These are phyloP conservation scores for Piliocolobus tephrosceles DNA, from an alignment of 2,113 vertebrate species.

Conservation along the genomic window DNA sequence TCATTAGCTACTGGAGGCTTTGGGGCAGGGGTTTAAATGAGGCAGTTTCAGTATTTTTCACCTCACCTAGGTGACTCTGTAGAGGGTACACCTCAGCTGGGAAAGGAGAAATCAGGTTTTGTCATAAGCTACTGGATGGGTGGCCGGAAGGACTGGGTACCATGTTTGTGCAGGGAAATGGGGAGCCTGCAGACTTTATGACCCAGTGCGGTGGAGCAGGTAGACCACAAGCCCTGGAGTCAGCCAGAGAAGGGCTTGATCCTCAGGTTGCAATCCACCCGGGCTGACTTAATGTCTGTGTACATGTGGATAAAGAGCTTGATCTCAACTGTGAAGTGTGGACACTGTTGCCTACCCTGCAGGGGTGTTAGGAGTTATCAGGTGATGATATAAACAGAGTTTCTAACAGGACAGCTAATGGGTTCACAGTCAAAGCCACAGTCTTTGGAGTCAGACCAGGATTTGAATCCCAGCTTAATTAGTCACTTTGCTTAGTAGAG, in stretches of 20 bases:
- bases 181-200: accelerated
- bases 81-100: background rate
- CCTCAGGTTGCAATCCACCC: accelerated
- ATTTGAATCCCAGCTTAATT: background rate
- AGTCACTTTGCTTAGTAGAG: background rate
- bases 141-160: accelerated
- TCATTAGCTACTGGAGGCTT: background rate
- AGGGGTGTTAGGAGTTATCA: background rate
- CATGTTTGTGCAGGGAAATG: background rate
- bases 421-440: background rate
- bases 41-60: background rate
- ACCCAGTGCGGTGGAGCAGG: background rate
- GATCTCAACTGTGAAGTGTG: background rate
- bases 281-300: no score
- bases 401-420: background rate
- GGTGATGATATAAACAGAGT: background rate
- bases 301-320: background rate
- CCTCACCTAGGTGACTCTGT: background rate
- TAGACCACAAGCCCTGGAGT: background rate
- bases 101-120: background rate
- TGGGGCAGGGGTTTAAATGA: background rate
- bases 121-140: accelerated
- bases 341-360: no score
- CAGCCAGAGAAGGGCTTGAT: background rate
- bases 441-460: background rate